Conservation (phyloP, 2,888 invertebrate genomes). For the Euproctis similis region DNA sequence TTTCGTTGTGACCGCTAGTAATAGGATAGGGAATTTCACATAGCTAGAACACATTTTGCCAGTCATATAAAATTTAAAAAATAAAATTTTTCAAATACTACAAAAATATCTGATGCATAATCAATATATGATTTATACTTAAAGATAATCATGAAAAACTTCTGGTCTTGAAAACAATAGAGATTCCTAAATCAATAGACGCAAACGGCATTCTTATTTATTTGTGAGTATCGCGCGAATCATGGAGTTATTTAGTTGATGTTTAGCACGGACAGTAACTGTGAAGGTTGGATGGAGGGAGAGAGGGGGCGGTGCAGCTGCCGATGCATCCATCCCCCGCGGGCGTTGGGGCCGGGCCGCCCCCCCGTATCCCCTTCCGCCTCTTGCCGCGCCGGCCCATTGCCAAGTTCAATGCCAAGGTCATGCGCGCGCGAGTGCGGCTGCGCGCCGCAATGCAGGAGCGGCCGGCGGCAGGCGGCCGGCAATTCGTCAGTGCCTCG, state of each 20-base stretch:
- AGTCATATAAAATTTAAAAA: too few relatives aligned
- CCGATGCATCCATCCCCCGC: slow-evolving; percentile 57
- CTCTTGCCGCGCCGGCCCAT: slow-evolving; percentile 63
- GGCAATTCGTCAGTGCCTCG: slow-evolving; percentile 62
- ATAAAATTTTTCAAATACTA: too few relatives aligned
- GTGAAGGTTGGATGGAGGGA: slow-evolving; percentile 49
- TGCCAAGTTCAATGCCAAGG: slow-evolving; percentile 91
- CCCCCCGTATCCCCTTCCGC: too few relatives aligned
- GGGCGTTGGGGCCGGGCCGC: slow-evolving; percentile 19
- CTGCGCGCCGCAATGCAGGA: slow-evolving; percentile 82
- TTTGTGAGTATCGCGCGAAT: not conserved
- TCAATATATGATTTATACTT: too few relatives aligned
- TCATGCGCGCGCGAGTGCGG: slow-evolving; percentile 79
- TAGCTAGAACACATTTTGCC: too few relatives aligned
- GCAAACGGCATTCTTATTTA: not conserved
- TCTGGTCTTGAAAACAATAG: not conserved
- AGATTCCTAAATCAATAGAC: not conserved
- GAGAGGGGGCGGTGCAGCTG: slow-evolving; percentile 70
- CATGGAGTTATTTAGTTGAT: slow-evolving; percentile 1
- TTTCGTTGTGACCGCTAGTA: too few relatives aligned
- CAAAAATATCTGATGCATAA: too few relatives aligned
- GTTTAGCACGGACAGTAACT: slow-evolving; percentile 29
- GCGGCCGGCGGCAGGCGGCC: slow-evolving; percentile 59
- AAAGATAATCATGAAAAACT: too few relatives aligned
- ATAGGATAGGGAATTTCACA: too few relatives aligned